These are phyloP conservation scores for Cromileptes altivelis DNA, from an alignment of 2,113 vertebrate species.

Conservation along the genomic window DNA sequence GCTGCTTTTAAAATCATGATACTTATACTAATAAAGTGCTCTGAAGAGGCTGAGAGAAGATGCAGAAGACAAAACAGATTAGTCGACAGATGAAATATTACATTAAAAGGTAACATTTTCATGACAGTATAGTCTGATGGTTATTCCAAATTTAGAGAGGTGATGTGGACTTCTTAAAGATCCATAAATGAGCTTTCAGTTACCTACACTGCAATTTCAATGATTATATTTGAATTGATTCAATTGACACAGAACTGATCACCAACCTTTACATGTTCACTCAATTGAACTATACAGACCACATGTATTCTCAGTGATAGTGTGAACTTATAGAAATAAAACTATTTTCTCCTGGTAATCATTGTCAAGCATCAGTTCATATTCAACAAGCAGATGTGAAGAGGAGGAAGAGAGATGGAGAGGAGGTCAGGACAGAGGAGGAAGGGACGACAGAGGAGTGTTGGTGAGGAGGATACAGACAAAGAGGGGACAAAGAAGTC, in stretches of 20 bases:
- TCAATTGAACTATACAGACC: slow-evolving; percentile 53
- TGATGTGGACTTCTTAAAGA: neutral
- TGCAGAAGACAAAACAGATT: neutral
- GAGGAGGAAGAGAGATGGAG: slow-evolving; percentile 6
- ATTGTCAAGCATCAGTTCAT: slow-evolving; percentile 67
- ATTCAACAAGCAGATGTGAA: slow-evolving; percentile 37
- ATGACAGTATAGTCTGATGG: neutral
- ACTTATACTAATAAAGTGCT: neutral
- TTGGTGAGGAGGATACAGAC: neutral
- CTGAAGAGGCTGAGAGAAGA: neutral
- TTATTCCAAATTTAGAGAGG: slow-evolving; percentile 2
- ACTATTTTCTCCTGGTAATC: slow-evolving; percentile 55
- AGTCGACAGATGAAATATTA: slow-evolving; percentile 2
- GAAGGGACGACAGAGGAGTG: neutral
- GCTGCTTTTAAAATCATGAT: neutral
- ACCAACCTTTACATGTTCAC: slow-evolving; percentile 32
- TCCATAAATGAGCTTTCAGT: neutral
- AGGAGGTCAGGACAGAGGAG: slow-evolving; percentile 3
- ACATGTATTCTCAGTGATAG: slow-evolving; percentile 44
- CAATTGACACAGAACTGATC: slow-evolving; percentile 23
- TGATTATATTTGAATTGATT: slow-evolving; percentile 26
- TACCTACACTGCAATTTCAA: neutral
- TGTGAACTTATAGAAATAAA: slow-evolving; percentile 61
- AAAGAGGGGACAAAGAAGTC: neutral
- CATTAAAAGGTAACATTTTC: neutral